phyloP scores from a whole-genome alignment of 2,797 vertebrate genomes.

The Hirundo rustica region DNA sequence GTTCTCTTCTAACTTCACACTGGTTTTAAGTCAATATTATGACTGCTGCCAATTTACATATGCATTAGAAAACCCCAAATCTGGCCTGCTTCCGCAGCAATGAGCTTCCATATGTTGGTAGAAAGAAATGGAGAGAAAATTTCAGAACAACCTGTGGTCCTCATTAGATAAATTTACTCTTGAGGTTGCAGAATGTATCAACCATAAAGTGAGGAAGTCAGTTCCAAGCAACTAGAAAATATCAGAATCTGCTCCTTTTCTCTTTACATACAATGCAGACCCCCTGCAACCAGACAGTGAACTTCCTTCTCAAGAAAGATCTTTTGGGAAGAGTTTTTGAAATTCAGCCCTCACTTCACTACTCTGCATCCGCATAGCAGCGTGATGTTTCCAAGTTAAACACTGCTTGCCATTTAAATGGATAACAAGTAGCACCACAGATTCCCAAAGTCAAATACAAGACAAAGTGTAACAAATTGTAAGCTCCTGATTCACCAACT shows the following conservation, averaged over 20 bases:
- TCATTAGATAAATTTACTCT: background rate
- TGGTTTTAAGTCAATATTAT: background rate
- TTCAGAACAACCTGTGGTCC: background rate
- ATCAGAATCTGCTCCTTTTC: background rate
- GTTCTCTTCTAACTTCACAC: background rate
- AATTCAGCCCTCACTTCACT: background rate
- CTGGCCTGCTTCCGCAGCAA: background rate
- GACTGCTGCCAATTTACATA: background rate
- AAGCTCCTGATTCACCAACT: conserved; percentile 10
- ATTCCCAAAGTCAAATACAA: conserved; percentile 22
- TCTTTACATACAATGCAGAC: background rate
- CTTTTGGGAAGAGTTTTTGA: background rate
- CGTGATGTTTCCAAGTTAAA: background rate
- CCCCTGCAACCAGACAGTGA: background rate
- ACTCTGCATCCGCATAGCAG: background rate
- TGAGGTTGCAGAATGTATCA: background rate
- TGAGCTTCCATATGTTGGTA: background rate
- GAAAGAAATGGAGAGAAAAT: background rate
- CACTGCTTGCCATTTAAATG: conserved; percentile 11
- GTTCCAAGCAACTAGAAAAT: background rate
- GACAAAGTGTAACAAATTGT: background rate
- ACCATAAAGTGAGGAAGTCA: background rate
- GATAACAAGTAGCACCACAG: background rate
- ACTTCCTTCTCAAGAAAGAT: background rate
- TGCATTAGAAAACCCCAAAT: background rate